phyloP scores from a whole-genome alignment of 2,888 invertebrate genomes.

The Malthinus seriepunctatus region DNA sequence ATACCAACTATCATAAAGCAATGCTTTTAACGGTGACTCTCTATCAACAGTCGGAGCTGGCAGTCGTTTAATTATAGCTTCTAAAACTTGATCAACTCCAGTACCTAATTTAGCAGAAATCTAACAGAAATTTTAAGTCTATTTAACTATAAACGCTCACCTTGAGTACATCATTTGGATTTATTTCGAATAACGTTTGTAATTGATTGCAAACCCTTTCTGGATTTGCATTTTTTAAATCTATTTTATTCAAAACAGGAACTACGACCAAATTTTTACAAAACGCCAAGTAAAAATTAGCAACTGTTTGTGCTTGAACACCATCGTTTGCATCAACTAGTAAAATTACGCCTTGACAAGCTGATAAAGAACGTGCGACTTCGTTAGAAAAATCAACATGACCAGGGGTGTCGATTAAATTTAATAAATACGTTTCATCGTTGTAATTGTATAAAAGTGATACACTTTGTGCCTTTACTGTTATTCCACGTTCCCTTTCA shows the following conservation, averaged over 20 bases:
- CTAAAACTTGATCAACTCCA: slow-evolving; percentile 77
- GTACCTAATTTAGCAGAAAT: slow-evolving; percentile 91
- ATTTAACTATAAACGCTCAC: slow-evolving; percentile 52
- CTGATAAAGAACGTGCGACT: slow-evolving; percentile 84
- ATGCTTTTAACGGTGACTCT: slow-evolving; percentile 69
- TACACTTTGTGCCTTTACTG: slow-evolving; percentile 97
- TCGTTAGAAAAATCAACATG: slow-evolving; percentile 98
- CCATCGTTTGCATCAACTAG: slow-evolving; percentile 96
- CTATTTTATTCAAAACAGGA: slow-evolving; percentile 96
- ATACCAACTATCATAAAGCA: slow-evolving; percentile 94
- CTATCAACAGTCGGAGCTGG: slow-evolving; percentile 71
- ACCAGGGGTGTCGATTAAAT: slow-evolving; percentile 97
- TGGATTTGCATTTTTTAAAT: slow-evolving; percentile 88
- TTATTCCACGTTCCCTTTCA: slow-evolving; percentile 95
- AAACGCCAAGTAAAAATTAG: slow-evolving; percentile 92
- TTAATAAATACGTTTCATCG: slow-evolving; percentile 77
- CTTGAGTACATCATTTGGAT: slow-evolving; percentile 71
- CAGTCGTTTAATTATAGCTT: slow-evolving; percentile 76
- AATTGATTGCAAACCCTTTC: slow-evolving; percentile 80
- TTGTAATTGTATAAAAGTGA: slow-evolving; percentile 78
- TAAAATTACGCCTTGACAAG: slow-evolving; percentile 93
- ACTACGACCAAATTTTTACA: slow-evolving; percentile 79
- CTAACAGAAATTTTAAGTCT: slow-evolving; percentile 45
- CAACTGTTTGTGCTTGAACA: slow-evolving; percentile 96
- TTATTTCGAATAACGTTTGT: slow-evolving; percentile 79